These are phyloP conservation scores for Gymnothorax reevesii DNA, from an alignment of 2,797 vertebrate genomes.

Conservation along the genomic window DNA sequence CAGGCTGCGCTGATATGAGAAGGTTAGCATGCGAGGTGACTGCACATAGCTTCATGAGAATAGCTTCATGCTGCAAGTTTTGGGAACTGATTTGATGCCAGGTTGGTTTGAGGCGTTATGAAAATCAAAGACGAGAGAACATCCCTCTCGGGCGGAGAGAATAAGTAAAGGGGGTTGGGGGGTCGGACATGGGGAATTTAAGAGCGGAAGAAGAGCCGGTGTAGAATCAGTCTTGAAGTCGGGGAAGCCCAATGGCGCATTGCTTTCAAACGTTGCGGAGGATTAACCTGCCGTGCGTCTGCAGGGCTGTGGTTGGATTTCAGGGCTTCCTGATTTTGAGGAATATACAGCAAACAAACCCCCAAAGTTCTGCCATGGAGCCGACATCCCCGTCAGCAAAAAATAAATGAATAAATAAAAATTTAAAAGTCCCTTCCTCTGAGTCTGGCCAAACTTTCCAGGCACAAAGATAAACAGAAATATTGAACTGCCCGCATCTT, in stretches of 20 bases:
- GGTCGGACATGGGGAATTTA: conserved; percentile 68
- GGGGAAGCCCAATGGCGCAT: conserved; percentile 72
- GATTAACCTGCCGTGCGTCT: conserved; percentile 55
- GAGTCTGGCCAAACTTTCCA: conserved; percentile 60
- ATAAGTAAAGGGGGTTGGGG: conserved; percentile 43
- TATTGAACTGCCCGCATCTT: not conserved
- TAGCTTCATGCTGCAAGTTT: conserved; percentile 43
- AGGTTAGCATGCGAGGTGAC: conserved; percentile 27
- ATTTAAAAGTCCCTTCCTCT: not conserved
- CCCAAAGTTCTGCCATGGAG: conserved; percentile 65
- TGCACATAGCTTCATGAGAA: conserved; percentile 35
- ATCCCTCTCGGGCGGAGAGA: conserved; percentile 58
- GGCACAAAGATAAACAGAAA: conserved; percentile 48
- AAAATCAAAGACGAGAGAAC: conserved; percentile 71
- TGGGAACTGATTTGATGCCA: conserved; percentile 59
- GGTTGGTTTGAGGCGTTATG: conserved; percentile 66
- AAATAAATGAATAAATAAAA: conserved; percentile 26
- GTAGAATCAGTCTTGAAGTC: conserved; percentile 70
- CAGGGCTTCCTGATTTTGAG: conserved; percentile 75
- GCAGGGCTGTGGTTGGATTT: conserved; percentile 62
- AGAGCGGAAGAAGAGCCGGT: conserved; percentile 69
- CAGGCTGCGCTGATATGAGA: conserved; percentile 8
- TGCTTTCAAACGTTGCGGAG: conserved; percentile 72
- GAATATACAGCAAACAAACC: conserved; percentile 70
- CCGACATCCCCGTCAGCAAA: conserved; percentile 77